Evolutionary conservation across 2,113 vertebrate genomes (phyloP), one percentile per base, ranked within the genome.

Genomic region (Stigmatopora nigra): DNA sequence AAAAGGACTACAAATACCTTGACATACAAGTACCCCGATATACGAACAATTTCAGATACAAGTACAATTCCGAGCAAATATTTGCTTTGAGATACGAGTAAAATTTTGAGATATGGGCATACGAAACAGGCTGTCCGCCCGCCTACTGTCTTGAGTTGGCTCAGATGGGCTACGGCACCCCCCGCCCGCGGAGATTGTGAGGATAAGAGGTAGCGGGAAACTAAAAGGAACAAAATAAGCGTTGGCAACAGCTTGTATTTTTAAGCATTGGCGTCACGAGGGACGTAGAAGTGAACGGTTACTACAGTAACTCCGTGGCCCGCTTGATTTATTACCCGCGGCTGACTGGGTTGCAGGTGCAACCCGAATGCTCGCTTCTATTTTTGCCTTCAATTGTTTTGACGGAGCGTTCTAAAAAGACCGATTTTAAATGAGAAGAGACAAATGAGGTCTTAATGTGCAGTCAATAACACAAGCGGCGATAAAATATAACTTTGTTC

Each of bases 311-410:
- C 38, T 41, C 41, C 12, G 3, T 13, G 57, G 57, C 3, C 9
- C 10, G 19, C 35, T n/a, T 60, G 57, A 60, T 60, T 41, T 60
- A 60, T 41, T 12, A 41, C 36, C 57, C n/a, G 10, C 36, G 57
- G 36, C 57, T 19, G 57, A 60, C 57, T 44, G 57, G 57, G 57
- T 38, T 60, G 57, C 57, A 60, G 57, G 57, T 60, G 57, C 57
- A 11, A 41, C 57, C 19, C 17, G 41, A 60, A 19, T 10, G n/a
- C 10, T 35, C 1, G 57, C 36, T 19, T n/a, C 57, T 41, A 60
- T 60, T 60, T 60, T 13, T 44, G 36, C 14, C 3, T 41, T 36
- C 11, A 59, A 56, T 38, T 3, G 38, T 41, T 38, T 58, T 17
- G 35, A 58, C 35, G 5, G 14, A 8, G 57, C 7, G 15, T n/a